Conservation (phyloP, 2,113 vertebrate genomes). For the Erpornis zantholeuca region DNA sequence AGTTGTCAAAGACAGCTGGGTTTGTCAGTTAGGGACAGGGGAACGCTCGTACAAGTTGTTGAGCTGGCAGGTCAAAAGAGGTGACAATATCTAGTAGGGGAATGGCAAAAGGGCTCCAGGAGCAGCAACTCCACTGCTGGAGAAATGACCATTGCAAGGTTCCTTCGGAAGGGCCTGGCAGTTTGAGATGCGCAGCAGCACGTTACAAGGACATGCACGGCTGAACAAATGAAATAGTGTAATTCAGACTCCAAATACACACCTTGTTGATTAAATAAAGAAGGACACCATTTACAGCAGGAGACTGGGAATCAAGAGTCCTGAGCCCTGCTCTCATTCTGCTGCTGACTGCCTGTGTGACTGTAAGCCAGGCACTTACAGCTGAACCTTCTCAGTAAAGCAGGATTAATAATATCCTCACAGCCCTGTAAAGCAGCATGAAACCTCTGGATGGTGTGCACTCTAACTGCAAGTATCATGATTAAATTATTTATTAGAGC, state of each 20-base stretch:
- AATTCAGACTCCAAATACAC: constrained; percentile 6
- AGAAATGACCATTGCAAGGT: neutral
- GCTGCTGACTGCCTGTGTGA: neutral
- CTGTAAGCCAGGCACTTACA: neutral
- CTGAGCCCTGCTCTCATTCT: neutral
- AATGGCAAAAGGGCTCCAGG: neutral
- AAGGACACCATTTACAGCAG: neutral
- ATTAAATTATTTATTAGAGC: neutral
- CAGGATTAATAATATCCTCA: neutral
- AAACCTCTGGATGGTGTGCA: neutral
- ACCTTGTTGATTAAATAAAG: constrained; percentile 17
- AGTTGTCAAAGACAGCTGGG: neutral
- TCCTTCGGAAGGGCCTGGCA: neutral
- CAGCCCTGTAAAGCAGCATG: neutral
- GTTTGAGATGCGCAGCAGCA: neutral
- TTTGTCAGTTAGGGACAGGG: neutral
- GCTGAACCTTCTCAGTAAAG: neutral
- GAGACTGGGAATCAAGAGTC: neutral
- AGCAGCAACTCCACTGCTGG: neutral
- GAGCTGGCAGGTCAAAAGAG: neutral
- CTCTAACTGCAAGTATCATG: neutral
- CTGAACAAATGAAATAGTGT: neutral
- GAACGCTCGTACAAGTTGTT: accelerated
- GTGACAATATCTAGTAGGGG: neutral
- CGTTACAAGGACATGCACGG: neutral